Evolutionary conservation across 2,888 invertebrate species (phyloP).

Genomic region (Zonitis immaculata): DNA sequence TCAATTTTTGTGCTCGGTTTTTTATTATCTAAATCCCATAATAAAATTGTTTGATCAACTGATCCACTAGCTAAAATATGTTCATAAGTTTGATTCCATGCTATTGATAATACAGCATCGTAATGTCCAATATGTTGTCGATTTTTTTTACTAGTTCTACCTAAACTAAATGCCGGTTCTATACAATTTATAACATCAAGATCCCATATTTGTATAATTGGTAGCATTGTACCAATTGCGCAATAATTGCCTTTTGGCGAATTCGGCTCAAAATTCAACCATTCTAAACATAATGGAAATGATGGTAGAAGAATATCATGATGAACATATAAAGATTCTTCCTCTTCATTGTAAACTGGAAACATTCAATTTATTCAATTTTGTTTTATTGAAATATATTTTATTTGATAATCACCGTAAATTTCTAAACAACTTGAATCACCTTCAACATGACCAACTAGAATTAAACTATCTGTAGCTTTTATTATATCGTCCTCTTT

Average conservation of each 20-base stretch:
- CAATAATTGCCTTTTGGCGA: slow-evolving; percentile 77
- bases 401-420: slow-evolving; percentile 58
- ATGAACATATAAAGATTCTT: slow-evolving; percentile 87
- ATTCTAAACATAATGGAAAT: slow-evolving; percentile 89
- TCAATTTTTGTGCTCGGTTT: slow-evolving; percentile 69
- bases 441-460: slow-evolving; percentile 81
- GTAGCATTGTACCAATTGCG: slow-evolving; percentile 90
- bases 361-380: slow-evolving; percentile 23
- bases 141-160: slow-evolving; percentile 69
- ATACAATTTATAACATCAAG: slow-evolving; percentile 87
- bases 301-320: slow-evolving; percentile 88
- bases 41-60: slow-evolving; percentile 77
- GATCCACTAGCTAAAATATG: slow-evolving; percentile 92
- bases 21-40: slow-evolving; percentile 90
- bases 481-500: slow-evolving; percentile 88
- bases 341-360: slow-evolving; percentile 84
- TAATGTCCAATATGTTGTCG: slow-evolving; percentile 70
- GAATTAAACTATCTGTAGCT: slow-evolving; percentile 80
- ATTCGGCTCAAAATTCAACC: slow-evolving; percentile 83
- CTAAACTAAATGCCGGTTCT: slow-evolving; percentile 81
- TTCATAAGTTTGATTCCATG: slow-evolving; percentile 80
- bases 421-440: slow-evolving; percentile 86
- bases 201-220: slow-evolving; percentile 95
- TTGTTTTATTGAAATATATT: neutral
- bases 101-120: slow-evolving; percentile 85